Evolutionary conservation across 2,888 invertebrate species (phyloP).

Genomic region (Trimorus sp.): DNA sequence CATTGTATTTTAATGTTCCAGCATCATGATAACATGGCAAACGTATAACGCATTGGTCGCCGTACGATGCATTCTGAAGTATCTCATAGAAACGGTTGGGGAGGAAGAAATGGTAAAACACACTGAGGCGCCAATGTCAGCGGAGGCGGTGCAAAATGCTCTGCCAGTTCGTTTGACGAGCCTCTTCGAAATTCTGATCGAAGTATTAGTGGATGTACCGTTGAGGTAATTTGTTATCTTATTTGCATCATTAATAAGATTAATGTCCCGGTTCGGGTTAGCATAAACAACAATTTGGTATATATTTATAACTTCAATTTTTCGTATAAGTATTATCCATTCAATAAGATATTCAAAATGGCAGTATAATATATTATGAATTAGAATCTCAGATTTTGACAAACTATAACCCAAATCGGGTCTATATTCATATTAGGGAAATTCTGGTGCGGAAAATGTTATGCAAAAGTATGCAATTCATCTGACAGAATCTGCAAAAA

Average conservation of each 20-base stretch:
- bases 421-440: too few relatives aligned
- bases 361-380: too few relatives aligned
- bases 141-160: constrained; percentile 68
- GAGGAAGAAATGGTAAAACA: constrained; percentile 94
- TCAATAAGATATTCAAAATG: too few relatives aligned
- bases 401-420: too few relatives aligned
- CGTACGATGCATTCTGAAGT: constrained; percentile 92
- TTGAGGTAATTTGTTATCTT: constrained; percentile 84
- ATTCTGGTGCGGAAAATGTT: too few relatives aligned
- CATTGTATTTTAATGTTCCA: constrained; percentile 77
- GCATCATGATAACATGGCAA: constrained; percentile 94
- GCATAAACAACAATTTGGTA: too few relatives aligned
- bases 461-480: too few relatives aligned
- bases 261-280: background rate
- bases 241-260: background rate
- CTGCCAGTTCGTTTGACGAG: constrained; percentile 84
- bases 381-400: too few relatives aligned
- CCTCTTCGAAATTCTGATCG: constrained; percentile 89
- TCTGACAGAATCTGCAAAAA: too few relatives aligned
- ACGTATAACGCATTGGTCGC: constrained; percentile 96
- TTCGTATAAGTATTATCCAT: too few relatives aligned
- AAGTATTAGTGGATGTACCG: constrained; percentile 91
- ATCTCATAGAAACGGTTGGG: constrained; percentile 93
- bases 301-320: too few relatives aligned
- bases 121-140: constrained; percentile 85